Evolutionary conservation across 2,888 invertebrate species (phyloP), one percentile per base, ranked within the genome.

Genomic region (Andrena minutula): DNA sequence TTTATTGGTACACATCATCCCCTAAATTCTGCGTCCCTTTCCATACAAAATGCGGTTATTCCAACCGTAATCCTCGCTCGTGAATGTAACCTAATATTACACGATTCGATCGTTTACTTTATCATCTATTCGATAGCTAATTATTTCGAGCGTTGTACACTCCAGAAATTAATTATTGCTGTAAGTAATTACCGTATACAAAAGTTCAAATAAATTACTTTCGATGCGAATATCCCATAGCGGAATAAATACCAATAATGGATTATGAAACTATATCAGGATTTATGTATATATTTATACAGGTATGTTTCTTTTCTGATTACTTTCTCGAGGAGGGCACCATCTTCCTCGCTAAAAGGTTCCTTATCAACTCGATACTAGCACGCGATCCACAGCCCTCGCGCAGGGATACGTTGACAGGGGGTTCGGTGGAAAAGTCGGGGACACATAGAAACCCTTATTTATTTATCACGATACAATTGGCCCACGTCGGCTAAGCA

Each of bases 391-490:
- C 61, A 32, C 63, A 47, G 51, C 20, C 53, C n/a, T 53, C 61
- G 47, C 23, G 64, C 26, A 23, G 30, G 23, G 26, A 69, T 66
- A 69, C 63, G 61, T 68, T 53, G 68, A 61, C 53, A n/a, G 47
- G 5, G 35, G 84, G 86, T 82, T 84, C 41, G 41, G 41, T 41
- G 41, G 8, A 7, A 32, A 41, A 26, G n/a, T 23, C 35, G 51
- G 70, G 70, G 70, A n/a, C 16, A 47, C 35, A 86, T 84, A 81
- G 86, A 85, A 89, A 89, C 92, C 93, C 92, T 93, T 94, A 93
- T 94, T 94, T 93, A 93, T 93, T 93, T 92, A 93, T 91, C 92
- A 93, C 91, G 92, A 93, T 93, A 91, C 92, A 93, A 93, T 93
- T 93, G 93, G 93, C 89, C 90, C 89, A 90, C 85, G 86, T 88